Base-by-base conservation (phyloP, 92 coral and sea anemone species). In the Heliopora coerulea region DNA sequence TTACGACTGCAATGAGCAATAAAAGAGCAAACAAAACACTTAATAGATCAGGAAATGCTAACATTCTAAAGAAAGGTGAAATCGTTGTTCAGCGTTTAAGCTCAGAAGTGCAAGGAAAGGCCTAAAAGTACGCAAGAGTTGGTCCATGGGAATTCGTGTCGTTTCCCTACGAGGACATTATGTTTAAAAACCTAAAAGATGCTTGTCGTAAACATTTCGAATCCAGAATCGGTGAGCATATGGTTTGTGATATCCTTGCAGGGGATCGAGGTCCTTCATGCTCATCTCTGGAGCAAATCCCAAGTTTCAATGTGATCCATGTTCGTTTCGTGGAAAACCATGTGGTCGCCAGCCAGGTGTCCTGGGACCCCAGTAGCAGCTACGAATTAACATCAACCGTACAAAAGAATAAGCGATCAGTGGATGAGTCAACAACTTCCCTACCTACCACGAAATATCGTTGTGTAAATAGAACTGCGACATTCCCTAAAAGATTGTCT, bases 211-310 rank as follows among this genome's bases (percentile, higher is more conserved):
- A 61, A 24, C 79, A 73, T 46, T 73, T 56, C 40, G 41, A 54
- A 17, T 40, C 79, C 18, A 23, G 27, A 56, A 49, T 57, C 19
- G 58, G 35, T 34, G 65, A 73, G 26, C 19, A 34, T 18, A 18
- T 56, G 66, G 35, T 73, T 20, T 54, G 75, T 35, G 75, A 78
- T 33, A 62, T 69, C 28, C 48, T 69, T 18, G 78, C 77, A 6
- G 72, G 83, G n/a, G 78, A 79, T 59, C 77, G 58, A 79, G 78
- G 78, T 0, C 83, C 78, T 26, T 65, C 74, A 28, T 65, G 75
- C 34, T 26, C 65, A 20, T 66, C 57, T n/a, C 42, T 68, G 70
- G 76, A 79, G 20, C 77, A 68, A 50, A n/a, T 60, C 19, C 63
- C 67, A 32, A 54, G 28, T 34, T 44, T 70, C 24, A 70, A 70